Evolutionary conservation across 2,888 invertebrate species (phyloP).

Genomic region (Sialis lutaria): DNA sequence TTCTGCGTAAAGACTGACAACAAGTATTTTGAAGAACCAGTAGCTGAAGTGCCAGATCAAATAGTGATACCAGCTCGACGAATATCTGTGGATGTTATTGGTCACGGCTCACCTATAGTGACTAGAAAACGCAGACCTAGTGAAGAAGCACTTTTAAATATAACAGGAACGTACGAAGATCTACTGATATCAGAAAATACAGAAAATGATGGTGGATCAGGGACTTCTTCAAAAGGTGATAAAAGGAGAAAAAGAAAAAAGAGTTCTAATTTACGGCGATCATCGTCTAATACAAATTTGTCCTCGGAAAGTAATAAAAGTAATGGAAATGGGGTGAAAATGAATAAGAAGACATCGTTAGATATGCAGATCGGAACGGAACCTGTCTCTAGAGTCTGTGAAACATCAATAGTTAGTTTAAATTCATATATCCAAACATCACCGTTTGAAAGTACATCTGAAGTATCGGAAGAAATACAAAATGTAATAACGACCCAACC

Average conservation of each 20-base stretch:
- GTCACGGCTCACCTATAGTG: slow-evolving; percentile 32
- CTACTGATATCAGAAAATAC: slow-evolving; percentile 35
- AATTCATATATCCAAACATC: neutral
- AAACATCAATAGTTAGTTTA: neutral
- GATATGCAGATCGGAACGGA: no score
- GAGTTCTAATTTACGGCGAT: slow-evolving; percentile 11
- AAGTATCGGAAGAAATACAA: neutral
- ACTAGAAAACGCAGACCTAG: slow-evolving; percentile 51
- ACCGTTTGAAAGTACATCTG: neutral
- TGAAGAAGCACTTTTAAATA: slow-evolving; percentile 40
- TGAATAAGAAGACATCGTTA: no score
- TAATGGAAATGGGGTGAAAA: no score
- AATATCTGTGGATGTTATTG: slow-evolving; percentile 47
- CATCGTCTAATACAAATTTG: slow-evolving; percentile 16
- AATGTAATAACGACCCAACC: slow-evolving; percentile 4
- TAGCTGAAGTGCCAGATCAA: slow-evolving; percentile 40
- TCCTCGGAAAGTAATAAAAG: no score
- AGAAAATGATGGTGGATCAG: slow-evolving; percentile 16
- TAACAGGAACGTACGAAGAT: slow-evolving; percentile 36
- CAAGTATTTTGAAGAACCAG: slow-evolving; percentile 32
- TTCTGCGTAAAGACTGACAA: slow-evolving; percentile 28
- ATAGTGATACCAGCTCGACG: slow-evolving; percentile 27
- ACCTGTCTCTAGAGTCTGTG: neutral
- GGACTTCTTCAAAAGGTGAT: slow-evolving; percentile 16
- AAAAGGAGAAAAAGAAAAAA: slow-evolving; percentile 18